Percentiles rank a stretch among this genome's conserved stretches.
Conservation (phyloP, 2,113 vertebrate genomes). For the Ailurus styani region DNA sequence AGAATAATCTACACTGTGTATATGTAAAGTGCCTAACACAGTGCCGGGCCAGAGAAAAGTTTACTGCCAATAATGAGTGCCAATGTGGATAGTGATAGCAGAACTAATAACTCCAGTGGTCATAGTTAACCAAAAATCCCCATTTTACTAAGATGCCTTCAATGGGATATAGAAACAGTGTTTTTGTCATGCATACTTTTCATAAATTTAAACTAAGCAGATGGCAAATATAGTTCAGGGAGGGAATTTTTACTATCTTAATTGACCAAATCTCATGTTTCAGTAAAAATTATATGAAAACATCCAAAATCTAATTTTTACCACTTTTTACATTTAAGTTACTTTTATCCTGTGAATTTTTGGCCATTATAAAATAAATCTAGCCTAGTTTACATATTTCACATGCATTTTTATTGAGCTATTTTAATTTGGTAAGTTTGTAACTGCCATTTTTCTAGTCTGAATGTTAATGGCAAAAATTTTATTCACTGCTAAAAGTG, state of each 20-base stretch:
- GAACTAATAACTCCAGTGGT: neutral
- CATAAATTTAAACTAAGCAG: neutral
- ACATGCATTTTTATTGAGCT: neutral
- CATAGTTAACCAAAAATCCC: neutral
- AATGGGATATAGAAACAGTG: neutral
- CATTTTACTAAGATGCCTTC: neutral
- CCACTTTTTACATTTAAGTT: neutral
- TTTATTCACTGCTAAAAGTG: neutral
- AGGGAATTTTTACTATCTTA: neutral
- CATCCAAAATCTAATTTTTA: neutral
- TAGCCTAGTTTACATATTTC: neutral
- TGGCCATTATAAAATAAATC: neutral
- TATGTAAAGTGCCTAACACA: neutral
- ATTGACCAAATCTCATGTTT: neutral
- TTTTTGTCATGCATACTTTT: neutral
- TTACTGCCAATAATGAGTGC: neutral
- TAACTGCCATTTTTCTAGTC: neutral
- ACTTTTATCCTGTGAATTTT: neutral
- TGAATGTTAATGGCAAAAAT: neutral
- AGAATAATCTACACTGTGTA: neutral
- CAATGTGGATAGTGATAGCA: rapidly evolving
- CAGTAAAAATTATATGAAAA: neutral
- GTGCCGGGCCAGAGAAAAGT: neutral
- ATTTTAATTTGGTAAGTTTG: neutral
- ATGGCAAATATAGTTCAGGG: neutral